Evolutionary conservation across 2,797 vertebrate genomes (phyloP), one percentile per base, ranked within the genome.

Genomic region (Danio tinwini): DNA sequence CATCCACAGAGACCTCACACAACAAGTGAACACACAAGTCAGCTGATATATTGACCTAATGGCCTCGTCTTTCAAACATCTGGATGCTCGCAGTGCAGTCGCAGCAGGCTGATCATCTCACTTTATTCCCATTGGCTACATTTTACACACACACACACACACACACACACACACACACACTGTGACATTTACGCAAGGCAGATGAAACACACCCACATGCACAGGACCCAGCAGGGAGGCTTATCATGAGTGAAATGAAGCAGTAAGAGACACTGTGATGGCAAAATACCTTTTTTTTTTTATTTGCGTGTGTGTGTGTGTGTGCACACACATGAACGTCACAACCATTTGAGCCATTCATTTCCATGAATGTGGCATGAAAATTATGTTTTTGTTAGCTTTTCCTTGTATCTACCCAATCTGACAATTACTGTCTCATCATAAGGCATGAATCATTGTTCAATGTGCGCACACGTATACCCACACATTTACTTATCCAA

Each of bases 151-250:
- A 55, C 40, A 44, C 42, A 17, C 59, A 42, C 55, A 56, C 71
- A 71, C 69, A 55, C 40, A 44, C 42, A 17, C 59, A 42, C 55
- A 56, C 58, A 39, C 55, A 56, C 29, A 50, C 45, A 17, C 52
- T 17, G 29, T 58, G 76, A 61, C 65, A 78, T 78, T 69, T 69
- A 78, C n/a, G 42, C 44, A 78, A 78, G 53, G 42, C 42, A 21
- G 64, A 67, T 68, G 21, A 77, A 65, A 67, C 69, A 47, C 69
- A 47, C 5, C 19, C 45, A 62, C 49, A 65, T 19, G 13, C 19
- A 39, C 58, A 75, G 47, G 37, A 44, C n/a, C 58, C 45, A 21
- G 59, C 44, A 49, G 59, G 47, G 7, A 75, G 47, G 40, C 50
- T 65, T 76, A 29, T 65, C 39, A 17, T 67, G 50, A 45, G 16